These are phyloP conservation scores for Operophtera brumata DNA, from an alignment of 2,888 invertebrate species.

Conservation along the genomic window DNA sequence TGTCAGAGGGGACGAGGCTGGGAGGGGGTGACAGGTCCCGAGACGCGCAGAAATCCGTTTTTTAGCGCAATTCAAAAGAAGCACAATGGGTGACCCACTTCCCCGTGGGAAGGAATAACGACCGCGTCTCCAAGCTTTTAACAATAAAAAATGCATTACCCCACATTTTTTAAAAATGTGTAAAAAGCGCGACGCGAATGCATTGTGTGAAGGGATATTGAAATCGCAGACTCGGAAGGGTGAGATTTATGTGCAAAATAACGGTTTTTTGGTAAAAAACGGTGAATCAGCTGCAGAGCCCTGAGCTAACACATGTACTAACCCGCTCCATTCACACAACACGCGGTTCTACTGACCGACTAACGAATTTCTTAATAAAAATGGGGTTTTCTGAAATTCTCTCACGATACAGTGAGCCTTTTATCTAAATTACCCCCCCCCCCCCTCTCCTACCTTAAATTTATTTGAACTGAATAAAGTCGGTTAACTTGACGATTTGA, in stretches of 20 bases:
- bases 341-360: slow-evolving; percentile 19
- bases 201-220: slow-evolving; percentile 71
- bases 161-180: slow-evolving; percentile 72
- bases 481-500: background rate
- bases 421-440: background rate
- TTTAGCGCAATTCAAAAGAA: slow-evolving; percentile 73
- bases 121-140: slow-evolving; percentile 65
- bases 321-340: background rate
- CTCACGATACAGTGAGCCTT: slow-evolving; percentile 17
- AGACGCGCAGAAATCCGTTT: slow-evolving; percentile 67
- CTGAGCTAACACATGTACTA: slow-evolving; percentile 31
- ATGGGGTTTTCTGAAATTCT: slow-evolving; percentile 19
- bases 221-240: slow-evolving; percentile 74
- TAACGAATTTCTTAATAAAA: slow-evolving; percentile 2
- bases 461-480: background rate
- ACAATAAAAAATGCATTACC: slow-evolving; percentile 79
- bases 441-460: background rate
- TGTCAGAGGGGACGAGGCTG: slow-evolving; percentile 65
- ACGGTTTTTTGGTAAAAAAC: slow-evolving; percentile 74
- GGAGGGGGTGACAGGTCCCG: slow-evolving; percentile 63
- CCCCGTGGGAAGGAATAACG: slow-evolving; percentile 81
- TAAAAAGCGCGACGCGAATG: slow-evolving; percentile 63
- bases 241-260: slow-evolving; percentile 78
- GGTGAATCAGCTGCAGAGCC: slow-evolving; percentile 63
- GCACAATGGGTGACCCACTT: slow-evolving; percentile 79